These are phyloP conservation scores for Lemur catta DNA, from an alignment of 2,797 vertebrate species.

Conservation along the genomic window DNA sequence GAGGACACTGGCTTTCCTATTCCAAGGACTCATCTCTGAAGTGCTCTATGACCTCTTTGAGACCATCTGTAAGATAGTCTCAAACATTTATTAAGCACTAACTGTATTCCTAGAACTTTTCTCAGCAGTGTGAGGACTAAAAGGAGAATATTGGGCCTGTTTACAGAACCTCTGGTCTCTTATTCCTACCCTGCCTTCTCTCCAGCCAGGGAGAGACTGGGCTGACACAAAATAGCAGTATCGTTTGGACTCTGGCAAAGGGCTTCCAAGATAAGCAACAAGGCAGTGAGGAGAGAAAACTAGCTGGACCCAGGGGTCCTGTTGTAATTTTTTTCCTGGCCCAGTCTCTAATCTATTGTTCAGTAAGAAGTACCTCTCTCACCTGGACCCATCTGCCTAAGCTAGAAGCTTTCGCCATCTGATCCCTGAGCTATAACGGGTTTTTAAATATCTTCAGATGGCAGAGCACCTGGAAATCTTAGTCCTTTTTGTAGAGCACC, in stretches of 20 bases:
- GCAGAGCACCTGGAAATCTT: conserved; percentile 11
- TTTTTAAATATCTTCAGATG: conserved; percentile 40
- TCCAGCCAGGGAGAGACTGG: background rate
- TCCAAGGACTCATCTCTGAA: background rate
- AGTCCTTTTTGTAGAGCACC: background rate
- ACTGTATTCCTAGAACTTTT: background rate
- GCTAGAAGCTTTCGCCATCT: background rate
- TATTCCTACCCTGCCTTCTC: background rate
- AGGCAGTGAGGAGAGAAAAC: background rate
- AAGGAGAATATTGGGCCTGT: background rate
- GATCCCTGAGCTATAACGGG: background rate
- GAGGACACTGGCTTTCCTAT: background rate
- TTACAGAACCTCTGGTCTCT: background rate
- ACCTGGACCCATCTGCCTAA: background rate
- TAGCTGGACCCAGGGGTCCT: background rate
- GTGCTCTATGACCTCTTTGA: background rate
- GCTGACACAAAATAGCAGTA: background rate
- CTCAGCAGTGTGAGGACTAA: background rate
- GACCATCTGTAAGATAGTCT: background rate
- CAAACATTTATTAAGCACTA: background rate
- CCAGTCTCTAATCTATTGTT: background rate
- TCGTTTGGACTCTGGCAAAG: background rate
- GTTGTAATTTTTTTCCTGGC: background rate
- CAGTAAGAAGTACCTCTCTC: background rate
- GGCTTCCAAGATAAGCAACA: background rate